Base-by-base conservation (phyloP, 2,113 vertebrate genomes). In the Emydura subglobosa region DNA sequence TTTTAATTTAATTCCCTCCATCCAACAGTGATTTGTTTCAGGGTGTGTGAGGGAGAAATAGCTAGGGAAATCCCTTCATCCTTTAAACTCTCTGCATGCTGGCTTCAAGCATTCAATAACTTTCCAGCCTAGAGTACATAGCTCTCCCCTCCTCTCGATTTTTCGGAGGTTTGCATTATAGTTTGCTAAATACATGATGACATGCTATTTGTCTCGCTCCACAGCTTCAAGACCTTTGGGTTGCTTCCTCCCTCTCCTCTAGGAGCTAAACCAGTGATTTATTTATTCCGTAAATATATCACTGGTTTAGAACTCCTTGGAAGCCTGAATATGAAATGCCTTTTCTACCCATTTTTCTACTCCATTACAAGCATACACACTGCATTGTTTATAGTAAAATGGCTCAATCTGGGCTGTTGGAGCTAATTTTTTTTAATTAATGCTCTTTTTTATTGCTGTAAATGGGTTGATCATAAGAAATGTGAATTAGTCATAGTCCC, bases 231-330 rank as follows among this genome's bases (percentile, higher is more conserved):
- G 81, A 85, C 55, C 68, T 94, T 65, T 91, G 57, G 49, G 59
- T 92, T 27, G 84, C 91, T 81, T 94, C 44, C 57, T 95, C 11
- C 76, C 57, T 34, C 4, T 10, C 6, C 47, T 22, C 27, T 1
- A 13, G 0, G 61, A 95, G n/a, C 65, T 72, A 72, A 72, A 72
- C 65, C n/a, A 72, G n/a, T 72, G n/a, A 72, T 72, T 72, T 72
- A 72, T 72, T 72, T 72, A 88, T 85, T 86, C 82, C 93, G 55
- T 86, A 90, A 95, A 95, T 93, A 96, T 91, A 95, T 95, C 91
- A 61, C 68, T 78, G 61, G 94, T 93, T 94, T 88, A 84, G 79
- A 61, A 19, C 87, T 95, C 80, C 54, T 85, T 87, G 68, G 79
- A 86, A 91, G 72, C 54, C 54, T 92, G 89, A 1, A 1, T 65